phyloP scores from a whole-genome alignment of 2,113 vertebrate species.

The Leucopternis melanops region DNA sequence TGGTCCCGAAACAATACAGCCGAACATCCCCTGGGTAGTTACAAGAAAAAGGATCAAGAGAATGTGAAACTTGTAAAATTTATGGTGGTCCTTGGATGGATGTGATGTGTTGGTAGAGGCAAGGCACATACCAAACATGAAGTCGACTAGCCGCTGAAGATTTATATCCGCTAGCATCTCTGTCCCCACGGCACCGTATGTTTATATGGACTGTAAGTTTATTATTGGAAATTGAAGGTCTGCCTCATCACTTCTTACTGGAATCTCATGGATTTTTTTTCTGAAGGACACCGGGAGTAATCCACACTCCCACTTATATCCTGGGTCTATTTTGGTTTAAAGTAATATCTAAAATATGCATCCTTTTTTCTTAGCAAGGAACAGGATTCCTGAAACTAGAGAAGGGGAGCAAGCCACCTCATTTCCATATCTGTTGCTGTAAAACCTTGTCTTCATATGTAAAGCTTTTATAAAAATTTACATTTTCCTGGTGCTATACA shows the following conservation, averaged over 20 bases:
- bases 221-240: constrained; percentile 27
- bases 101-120: neutral
- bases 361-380: neutral
- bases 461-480: neutral
- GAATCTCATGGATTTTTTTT: neutral
- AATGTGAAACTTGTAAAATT: constrained; percentile 4
- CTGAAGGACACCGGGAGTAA: neutral
- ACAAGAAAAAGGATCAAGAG: constrained; percentile 11
- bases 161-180: neutral
- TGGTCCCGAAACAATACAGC: too few relatives aligned
- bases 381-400: neutral
- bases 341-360: neutral
- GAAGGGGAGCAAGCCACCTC: neutral
- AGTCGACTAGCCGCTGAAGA: neutral
- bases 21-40: neutral
- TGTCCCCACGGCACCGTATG: neutral
- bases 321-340: constrained; percentile 20
- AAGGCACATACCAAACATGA: neutral
- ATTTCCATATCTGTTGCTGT: neutral
- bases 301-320: neutral
- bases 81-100: neutral
- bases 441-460: neutral
- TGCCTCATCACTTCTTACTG: neutral
- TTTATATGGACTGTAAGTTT: neutral
- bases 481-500: neutral